These are phyloP conservation scores for Synchiropus splendidus DNA, from an alignment of 2,113 vertebrate genomes.

Conservation along the genomic window DNA sequence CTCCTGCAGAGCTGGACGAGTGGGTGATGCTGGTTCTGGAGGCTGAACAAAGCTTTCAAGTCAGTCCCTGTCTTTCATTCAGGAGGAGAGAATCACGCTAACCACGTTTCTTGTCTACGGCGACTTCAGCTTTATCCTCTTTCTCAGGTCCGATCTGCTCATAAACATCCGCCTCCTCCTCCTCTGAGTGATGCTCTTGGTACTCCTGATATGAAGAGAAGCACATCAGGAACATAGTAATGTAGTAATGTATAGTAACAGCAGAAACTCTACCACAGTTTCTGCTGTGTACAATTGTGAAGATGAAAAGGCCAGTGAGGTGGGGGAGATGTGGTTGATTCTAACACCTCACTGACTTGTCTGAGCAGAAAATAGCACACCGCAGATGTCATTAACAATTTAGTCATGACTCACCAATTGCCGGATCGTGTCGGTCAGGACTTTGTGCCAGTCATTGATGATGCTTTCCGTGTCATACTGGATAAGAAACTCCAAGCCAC, in stretches of 20 bases:
- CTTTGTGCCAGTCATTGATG: conserved; percentile 79
- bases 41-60: conserved; percentile 5
- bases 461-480: conserved; percentile 92
- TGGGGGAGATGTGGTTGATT: too few species aligned
- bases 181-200: conserved; percentile 53
- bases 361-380: too few species aligned
- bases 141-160: conserved; percentile 67
- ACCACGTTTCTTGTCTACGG: conserved; percentile 59
- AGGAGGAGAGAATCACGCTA: conserved; percentile 9
- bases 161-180: conserved; percentile 56
- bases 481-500: conserved; percentile 81
- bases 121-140: conserved; percentile 40
- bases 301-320: too few species aligned
- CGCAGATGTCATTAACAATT: not conserved
- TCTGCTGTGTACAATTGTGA: too few species aligned
- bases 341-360: not conserved
- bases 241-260: not conserved
- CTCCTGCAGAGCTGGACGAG: conserved; percentile 29
- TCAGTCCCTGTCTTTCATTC: not conserved
- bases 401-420: conserved; percentile 64
- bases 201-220: conserved; percentile 40
- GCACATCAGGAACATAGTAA: not conserved
- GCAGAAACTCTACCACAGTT: too few species aligned
- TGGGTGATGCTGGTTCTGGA: conserved; percentile 15
- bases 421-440: conserved; percentile 74